phyloP scores from a whole-genome alignment of 2,797 vertebrate species.

The Catamblyrhynchus diadema region DNA sequence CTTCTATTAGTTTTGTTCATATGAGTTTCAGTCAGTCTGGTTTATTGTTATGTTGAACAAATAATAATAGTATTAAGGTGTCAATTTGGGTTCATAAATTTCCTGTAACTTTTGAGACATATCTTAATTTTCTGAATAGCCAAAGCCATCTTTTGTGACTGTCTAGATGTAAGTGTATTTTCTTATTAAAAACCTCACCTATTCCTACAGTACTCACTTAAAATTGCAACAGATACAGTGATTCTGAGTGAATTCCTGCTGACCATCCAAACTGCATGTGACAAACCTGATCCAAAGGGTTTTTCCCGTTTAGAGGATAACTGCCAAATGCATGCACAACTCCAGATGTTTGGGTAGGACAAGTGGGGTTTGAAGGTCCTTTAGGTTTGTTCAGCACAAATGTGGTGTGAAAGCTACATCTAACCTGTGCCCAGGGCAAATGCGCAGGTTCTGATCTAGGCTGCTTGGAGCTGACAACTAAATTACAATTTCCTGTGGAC shows the following conservation, averaged over 20 bases:
- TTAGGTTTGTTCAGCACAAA: not conserved
- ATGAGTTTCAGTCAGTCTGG: not conserved
- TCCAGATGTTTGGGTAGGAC: not conserved
- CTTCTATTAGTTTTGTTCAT: not conserved
- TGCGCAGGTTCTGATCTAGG: not conserved
- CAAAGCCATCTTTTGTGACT: not conserved
- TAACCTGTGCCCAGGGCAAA: not conserved
- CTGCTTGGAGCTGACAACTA: not conserved
- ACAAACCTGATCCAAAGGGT: not conserved
- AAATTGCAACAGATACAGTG: not conserved
- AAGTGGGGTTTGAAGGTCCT: not conserved
- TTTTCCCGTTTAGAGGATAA: not conserved
- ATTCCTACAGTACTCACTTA: not conserved
- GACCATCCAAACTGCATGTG: not conserved
- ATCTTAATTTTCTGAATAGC: not conserved
- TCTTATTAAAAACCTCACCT: not conserved
- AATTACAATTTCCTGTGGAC: not conserved
- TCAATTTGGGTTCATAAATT: not conserved
- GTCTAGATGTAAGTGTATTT: not conserved
- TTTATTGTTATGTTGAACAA: not conserved
- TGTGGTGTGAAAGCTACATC: fast-evolving
- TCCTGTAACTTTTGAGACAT: not conserved
- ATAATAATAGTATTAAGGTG: not conserved
- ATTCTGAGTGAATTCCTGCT: not conserved
- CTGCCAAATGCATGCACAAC: not conserved